Evolutionary conservation across 2,113 vertebrate species (phyloP), one percentile per base, ranked within the genome.

Genomic region (Lepisosteus osseus): DNA sequence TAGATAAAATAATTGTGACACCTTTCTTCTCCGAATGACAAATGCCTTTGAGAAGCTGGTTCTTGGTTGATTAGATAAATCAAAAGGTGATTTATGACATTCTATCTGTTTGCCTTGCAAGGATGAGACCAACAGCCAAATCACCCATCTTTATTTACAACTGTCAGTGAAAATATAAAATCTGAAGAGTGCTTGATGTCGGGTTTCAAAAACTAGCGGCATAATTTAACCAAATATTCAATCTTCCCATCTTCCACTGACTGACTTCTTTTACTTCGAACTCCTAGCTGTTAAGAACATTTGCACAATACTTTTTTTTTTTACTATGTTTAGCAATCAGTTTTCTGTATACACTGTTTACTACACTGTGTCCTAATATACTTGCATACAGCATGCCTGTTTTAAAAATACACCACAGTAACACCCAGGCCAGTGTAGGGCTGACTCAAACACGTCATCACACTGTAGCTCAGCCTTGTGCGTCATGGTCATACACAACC

Each of bases 1-100:
- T 79, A 82, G 84, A 79, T 71, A 85, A 84, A 88, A 90, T 86
- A 86, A 88, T 87, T 86, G 84, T 85, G 82, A 88, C 83, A 83
- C 76, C 77, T 72, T 65, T 61, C 66, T 69, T 77, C 75, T 70
- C 71, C 77, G 78, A 86, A 86, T 91, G 89, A 91, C 89, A 92
- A 90, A 91, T 90, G 90, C 85, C 86, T 88, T 84, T 81, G 82
- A 85, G 84, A 86, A 79, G 88, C 87, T 85, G 88, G 89, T 88
- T 87, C 88, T 83, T 83, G 86, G 83, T 88, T 93, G 91, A 93
- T 91, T 91, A 89, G 89, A 93, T 93, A 90, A 91, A 93, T 93
- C 91, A 93, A 89, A 92, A 87, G 82, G 90, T 92, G 91, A 93
- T 93, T 93, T 91, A 93, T 91, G 91, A 91, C 88, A 87, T 83